These are phyloP conservation scores for Phenganax stokvisi DNA, from an alignment of 92 coral and sea anemone species.

Conservation along the genomic window DNA sequence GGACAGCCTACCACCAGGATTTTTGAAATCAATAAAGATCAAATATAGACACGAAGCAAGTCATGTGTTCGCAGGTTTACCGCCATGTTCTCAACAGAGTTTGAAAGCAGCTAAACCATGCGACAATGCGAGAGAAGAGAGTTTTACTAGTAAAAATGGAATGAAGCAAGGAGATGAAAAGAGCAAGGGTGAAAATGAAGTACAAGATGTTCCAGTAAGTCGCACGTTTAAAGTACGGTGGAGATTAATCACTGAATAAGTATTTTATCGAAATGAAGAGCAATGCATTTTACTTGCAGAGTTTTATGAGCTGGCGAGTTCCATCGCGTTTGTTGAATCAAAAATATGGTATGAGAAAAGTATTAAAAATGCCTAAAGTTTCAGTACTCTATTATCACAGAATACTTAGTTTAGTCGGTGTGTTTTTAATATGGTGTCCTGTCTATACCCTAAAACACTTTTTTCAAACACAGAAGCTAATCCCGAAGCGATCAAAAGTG, in stretches of 20 bases:
- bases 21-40: constrained; percentile 78
- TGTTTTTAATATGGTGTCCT: neutral
- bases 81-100: constrained; percentile 42
- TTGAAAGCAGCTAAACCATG: constrained; percentile 8
- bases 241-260: neutral
- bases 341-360: constrained; percentile 23
- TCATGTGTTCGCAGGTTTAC: constrained; percentile 78
- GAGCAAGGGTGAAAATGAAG: neutral
- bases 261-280: neutral
- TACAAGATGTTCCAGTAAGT: constrained; percentile 2
- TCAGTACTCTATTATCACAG: too few species aligned
- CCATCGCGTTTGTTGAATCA: constrained; percentile 71
- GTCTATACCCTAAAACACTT: too few species aligned
- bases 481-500: neutral
- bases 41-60: constrained; percentile 91
- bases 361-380: too few species aligned
- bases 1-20: constrained; percentile 90
- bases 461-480: neutral
- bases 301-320: constrained; percentile 88
- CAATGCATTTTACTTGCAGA: constrained; percentile 46
- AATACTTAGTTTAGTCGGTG: too few species aligned
- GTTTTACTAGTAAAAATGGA: too few species aligned
- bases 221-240: neutral
- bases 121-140: neutral
- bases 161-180: neutral